A percentile compares a stretch with the other conserved stretches of the same genome.
Conservation (phyloP, 1,140 invertebrate species). For the Heliconius hewitsoni region DNA sequence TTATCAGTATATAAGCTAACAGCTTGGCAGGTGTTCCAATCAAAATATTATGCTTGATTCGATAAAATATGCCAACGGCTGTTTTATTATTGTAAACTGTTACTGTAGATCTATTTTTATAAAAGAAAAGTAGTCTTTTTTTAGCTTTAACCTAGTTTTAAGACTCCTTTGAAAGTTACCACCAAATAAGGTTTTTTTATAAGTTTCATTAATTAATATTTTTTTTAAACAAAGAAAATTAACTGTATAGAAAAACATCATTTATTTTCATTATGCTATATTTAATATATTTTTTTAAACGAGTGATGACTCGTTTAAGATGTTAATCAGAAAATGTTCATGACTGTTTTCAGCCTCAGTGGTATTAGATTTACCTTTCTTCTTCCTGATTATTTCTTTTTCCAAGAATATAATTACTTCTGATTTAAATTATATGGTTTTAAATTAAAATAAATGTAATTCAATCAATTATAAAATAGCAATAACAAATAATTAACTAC, state of each 20-base stretch:
- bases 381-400: too few species aligned
- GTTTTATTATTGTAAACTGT: slow-evolving; percentile 31
- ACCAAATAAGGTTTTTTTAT: neutral
- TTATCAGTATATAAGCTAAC: slow-evolving; percentile 20
- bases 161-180: too few species aligned
- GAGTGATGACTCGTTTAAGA: too few species aligned
- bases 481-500: neutral
- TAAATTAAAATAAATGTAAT: too few species aligned
- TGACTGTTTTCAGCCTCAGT: too few species aligned
- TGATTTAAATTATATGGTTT: too few species aligned
- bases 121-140: too few species aligned
- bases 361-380: too few species aligned
- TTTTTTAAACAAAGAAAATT: neutral
- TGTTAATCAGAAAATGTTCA: too few species aligned
- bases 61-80: slow-evolving; percentile 27
- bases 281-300: neutral
- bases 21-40: slow-evolving; percentile 35
- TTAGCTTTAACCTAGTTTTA: too few species aligned
- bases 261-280: neutral
- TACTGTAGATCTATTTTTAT: neutral
- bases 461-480: neutral
- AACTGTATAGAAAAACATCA: neutral
- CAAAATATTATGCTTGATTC: slow-evolving; percentile 40
- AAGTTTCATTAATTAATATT: neutral
- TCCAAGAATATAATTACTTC: too few species aligned